phyloP scores from a whole-genome alignment of 2,797 vertebrate genomes.

The Melanotaenia nigrans region DNA sequence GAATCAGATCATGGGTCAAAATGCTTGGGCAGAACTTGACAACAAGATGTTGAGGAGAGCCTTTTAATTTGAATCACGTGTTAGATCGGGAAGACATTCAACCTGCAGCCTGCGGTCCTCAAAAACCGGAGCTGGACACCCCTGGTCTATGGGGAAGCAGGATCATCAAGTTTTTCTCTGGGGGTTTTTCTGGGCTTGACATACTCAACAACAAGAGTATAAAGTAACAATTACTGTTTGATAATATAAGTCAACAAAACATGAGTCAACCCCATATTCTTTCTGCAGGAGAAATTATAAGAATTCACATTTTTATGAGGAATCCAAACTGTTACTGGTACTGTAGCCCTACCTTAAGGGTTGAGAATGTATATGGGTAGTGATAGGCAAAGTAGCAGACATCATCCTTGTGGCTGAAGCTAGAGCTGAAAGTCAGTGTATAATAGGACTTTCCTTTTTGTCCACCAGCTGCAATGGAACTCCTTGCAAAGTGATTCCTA shows the following conservation, averaged over 20 bases:
- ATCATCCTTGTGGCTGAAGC: slow-evolving; percentile 94
- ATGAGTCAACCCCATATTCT: background rate
- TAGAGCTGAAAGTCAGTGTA: slow-evolving; percentile 93
- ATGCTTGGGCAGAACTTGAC: background rate
- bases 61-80: background rate
- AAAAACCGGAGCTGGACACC: too few relatives aligned
- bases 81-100: background rate
- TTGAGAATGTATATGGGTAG: slow-evolving; percentile 97
- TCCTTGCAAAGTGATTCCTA: slow-evolving; percentile 98
- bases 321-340: too few relatives aligned
- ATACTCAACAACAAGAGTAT: background rate
- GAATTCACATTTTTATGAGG: background rate
- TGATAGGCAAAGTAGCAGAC: slow-evolving; percentile 99
- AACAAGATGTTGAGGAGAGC: background rate
- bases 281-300: background rate
- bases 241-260: background rate
- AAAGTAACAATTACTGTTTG: background rate
- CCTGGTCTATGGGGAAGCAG: background rate
- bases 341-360: slow-evolving; percentile 88
- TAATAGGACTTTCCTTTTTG: slow-evolving; percentile 99
- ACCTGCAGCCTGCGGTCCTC: background rate
- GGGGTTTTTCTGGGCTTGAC: background rate
- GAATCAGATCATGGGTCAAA: background rate
- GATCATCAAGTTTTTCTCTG: background rate
- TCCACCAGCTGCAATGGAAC: slow-evolving; percentile 94